These are phyloP conservation scores for Microtus montanus DNA, from an alignment of 2,113 vertebrate species.

Conservation along the genomic window DNA sequence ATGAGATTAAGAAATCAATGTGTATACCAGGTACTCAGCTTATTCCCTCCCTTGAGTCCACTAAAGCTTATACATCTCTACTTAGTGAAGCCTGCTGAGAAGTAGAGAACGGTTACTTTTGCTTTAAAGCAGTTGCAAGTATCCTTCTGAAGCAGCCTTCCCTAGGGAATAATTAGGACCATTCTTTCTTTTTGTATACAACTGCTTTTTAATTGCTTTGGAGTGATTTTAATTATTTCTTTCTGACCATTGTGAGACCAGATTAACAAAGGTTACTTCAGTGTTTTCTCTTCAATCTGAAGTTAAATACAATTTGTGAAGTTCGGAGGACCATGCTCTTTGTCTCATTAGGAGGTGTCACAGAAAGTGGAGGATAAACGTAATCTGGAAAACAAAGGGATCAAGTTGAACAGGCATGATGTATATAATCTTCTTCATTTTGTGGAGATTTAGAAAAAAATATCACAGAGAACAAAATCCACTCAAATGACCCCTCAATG, in stretches of 20 bases:
- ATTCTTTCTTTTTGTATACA: slow-evolving; percentile 52
- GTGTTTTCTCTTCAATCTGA: background rate
- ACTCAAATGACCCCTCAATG: background rate
- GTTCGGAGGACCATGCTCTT: background rate
- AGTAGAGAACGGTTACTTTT: slow-evolving; percentile 31
- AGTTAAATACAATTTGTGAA: background rate
- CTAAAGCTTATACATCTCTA: slow-evolving; percentile 44
- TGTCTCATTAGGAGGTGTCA: background rate
- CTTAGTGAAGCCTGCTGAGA: slow-evolving; percentile 57
- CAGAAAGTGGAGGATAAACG: background rate
- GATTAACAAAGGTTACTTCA: slow-evolving; percentile 46
- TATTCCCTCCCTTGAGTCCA: slow-evolving; percentile 47
- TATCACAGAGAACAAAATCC: background rate
- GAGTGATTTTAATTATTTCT: slow-evolving; percentile 71
- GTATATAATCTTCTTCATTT: background rate
- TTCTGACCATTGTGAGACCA: slow-evolving; percentile 31
- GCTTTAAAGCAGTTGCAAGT: slow-evolving; percentile 66
- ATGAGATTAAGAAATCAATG: slow-evolving; percentile 73
- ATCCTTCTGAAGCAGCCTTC: slow-evolving; percentile 58
- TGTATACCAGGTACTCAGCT: slow-evolving; percentile 50
- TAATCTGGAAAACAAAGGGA: background rate
- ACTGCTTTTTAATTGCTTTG: slow-evolving; percentile 73
- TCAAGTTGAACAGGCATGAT: background rate
- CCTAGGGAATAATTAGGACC: slow-evolving; percentile 70
- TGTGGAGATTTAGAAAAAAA: background rate